Conservation (phyloP, 2,797 vertebrate species). For the Crenichthys baileyi region DNA sequence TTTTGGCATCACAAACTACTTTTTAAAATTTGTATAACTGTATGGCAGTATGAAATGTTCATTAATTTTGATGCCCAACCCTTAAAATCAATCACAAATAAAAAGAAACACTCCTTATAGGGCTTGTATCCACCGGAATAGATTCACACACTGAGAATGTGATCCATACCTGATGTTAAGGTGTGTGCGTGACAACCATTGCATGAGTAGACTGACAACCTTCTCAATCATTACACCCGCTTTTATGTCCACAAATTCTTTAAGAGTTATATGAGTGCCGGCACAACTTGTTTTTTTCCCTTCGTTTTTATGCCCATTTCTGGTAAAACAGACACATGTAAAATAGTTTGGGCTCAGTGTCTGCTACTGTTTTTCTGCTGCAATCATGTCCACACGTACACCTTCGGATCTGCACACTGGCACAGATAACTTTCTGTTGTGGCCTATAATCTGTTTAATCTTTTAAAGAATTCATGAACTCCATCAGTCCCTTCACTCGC, state of each 20-base stretch:
- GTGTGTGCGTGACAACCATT: conserved; percentile 69
- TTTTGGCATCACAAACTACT: not conserved
- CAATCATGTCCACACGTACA: conserved; percentile 13
- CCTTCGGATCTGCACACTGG: conserved; percentile 17
- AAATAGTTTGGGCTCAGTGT: conserved; percentile 18
- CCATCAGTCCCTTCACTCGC: conserved; percentile 17
- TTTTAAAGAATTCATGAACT: conserved; percentile 36
- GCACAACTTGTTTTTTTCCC: conserved; percentile 56
- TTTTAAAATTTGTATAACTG: not conserved
- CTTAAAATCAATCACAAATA: conserved; percentile 32
- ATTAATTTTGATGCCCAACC: conserved; percentile 30
- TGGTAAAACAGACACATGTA: conserved; percentile 47
- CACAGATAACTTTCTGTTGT: conserved; percentile 24
- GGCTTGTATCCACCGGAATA: conserved; percentile 49
- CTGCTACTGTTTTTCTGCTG: not conserved
- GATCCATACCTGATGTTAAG: conserved; percentile 65
- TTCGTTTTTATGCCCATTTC: not conserved
- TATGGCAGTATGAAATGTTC: not conserved
- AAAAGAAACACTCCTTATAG: conserved; percentile 32
- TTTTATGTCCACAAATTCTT: conserved; percentile 77
- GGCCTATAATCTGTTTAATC: conserved; percentile 47
- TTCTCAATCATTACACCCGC: conserved; percentile 76
- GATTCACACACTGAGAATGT: conserved; percentile 18
- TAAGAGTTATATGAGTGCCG: conserved; percentile 59
- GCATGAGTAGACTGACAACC: conserved; percentile 69